Conservation (phyloP, 1,140 invertebrate species). For the Rhizoglyphus robini region DNA sequence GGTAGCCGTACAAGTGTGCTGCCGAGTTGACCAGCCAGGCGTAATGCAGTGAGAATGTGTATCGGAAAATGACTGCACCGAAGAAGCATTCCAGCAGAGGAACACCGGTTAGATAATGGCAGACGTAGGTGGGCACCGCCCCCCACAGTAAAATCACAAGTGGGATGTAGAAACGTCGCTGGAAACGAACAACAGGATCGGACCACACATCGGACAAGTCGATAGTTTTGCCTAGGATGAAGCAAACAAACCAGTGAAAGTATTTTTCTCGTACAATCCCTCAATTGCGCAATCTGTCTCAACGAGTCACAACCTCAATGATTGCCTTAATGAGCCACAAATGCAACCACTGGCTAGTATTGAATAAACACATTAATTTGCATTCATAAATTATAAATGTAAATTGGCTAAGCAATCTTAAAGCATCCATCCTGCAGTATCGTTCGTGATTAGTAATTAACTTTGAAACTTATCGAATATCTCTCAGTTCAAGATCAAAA, state of each 20-base stretch:
- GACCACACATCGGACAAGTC: conserved; percentile 67
- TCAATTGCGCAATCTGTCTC: no score
- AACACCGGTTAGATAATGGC: conserved; percentile 3
- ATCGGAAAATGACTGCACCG: conserved; percentile 14
- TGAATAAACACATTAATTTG: no score
- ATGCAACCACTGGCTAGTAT: no score
- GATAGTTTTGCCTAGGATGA: conserved; percentile 63
- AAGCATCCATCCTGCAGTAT: no score
- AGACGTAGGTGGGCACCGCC: not conserved
- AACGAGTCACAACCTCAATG: conserved; percentile 29
- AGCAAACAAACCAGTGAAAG: conserved; percentile 47
- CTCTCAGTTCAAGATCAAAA: no score
- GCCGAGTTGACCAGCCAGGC: conserved; percentile 59
- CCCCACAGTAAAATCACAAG: conserved; percentile 10
- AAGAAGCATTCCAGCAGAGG: conserved; percentile 4
- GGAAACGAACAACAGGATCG: conserved; percentile 63
- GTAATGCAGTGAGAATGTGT: conserved; percentile 7
- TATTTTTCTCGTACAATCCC: not conserved
- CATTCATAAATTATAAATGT: no score
- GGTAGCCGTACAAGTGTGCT: conserved; percentile 40
- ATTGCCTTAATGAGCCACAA: not conserved
- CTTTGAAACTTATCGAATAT: no score
- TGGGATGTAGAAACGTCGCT: conserved; percentile 15
- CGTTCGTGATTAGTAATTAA: no score
- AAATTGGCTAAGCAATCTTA: no score